Evolutionary conservation across 2,888 invertebrate species (phyloP).

Genomic region (Cheilosia pagana): DNA sequence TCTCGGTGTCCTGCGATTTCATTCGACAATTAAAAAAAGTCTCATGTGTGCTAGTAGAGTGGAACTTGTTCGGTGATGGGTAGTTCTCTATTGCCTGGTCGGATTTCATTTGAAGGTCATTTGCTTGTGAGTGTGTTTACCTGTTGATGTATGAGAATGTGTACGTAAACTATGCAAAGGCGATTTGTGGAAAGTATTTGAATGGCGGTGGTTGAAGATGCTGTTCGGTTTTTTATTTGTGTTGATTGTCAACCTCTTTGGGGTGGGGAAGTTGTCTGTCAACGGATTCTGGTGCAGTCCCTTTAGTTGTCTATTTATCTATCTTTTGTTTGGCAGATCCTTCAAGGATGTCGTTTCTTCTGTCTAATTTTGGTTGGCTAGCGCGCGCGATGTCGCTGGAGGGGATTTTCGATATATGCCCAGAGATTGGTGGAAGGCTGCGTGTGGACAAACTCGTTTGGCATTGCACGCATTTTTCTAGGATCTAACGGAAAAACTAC

Average conservation of each 20-base stretch:
- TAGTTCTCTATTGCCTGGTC: conserved; percentile 8
- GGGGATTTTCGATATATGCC: conserved; percentile 3
- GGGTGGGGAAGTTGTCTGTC: conserved; percentile 54
- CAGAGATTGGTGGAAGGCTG: conserved; percentile 16
- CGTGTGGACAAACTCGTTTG: background rate
- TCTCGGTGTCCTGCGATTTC: conserved; percentile 59
- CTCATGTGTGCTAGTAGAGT: conserved; percentile 19
- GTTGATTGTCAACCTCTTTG: conserved; percentile 40
- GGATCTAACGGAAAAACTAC: background rate
- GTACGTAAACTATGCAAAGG: conserved; percentile 41
- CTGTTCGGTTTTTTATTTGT: conserved; percentile 15
- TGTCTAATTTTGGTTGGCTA: conserved; percentile 55
- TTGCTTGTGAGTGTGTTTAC: conserved; percentile 54
- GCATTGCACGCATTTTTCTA: background rate
- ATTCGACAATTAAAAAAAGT: conserved; percentile 49
- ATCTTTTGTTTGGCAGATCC: conserved; percentile 39
- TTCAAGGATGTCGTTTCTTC: conserved; percentile 4
- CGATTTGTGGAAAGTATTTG: conserved; percentile 37
- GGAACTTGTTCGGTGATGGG: conserved; percentile 57
- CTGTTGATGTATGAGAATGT: conserved; percentile 58
- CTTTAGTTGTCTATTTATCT: conserved; percentile 44
- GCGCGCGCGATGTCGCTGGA: conserved; percentile 21
- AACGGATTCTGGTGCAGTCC: conserved; percentile 56
- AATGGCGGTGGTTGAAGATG: conserved; percentile 27
- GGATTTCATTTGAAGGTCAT: conserved; percentile 57